Evolutionary conservation across 2,113 vertebrate genomes (phyloP), one percentile per base, ranked within the genome.

Genomic region (Chaetops frenatus): DNA sequence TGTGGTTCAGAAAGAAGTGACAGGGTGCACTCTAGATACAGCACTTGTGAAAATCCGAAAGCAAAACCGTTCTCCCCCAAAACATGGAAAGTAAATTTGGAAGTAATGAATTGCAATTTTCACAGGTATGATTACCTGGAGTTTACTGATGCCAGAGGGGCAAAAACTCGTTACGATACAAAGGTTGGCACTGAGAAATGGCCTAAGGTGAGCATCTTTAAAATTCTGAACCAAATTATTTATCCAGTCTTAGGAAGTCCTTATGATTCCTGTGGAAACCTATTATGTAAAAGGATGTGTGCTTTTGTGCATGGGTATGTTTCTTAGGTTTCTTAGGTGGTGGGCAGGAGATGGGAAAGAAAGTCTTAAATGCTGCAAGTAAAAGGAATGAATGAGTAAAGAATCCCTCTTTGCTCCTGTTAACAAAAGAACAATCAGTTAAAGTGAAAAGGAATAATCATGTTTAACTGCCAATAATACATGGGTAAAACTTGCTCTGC

Each of bases 171-270:
- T 91, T 99, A 99, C 15, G 99, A 99, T 94, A 99, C 99, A 96
- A 99, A 99, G 97, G 99, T 99, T 78, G 99, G 99, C 95, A 99
- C 98, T 51, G 99, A 99, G 54, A 99, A 99, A 95, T 99, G 99
- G 99, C 99, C 99, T 78, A 99, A 98, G 99, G 99, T 99, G 96
- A 97, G 98, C 90, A n/a, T 33, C 47, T 87, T 83, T 84, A 50
- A 67, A 83, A 51, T 88, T 76, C 48, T 79, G 57, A 81, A 58
- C 50, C 29, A 61, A 70, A 69, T 53, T 58, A 40, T 78, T 27
- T 24, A 81, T 16, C 40, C 66, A 67, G 1, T 51, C 72, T 66
- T 90, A 38, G 36, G 33, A 62, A 76, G 33, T 73, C 56, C 24
- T 58, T 82, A 15, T 1, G n/a, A 53, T 82, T 76, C 33, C 15